Evolutionary conservation across 2,888 invertebrate species (phyloP).

Genomic region (Ctena decussata): DNA sequence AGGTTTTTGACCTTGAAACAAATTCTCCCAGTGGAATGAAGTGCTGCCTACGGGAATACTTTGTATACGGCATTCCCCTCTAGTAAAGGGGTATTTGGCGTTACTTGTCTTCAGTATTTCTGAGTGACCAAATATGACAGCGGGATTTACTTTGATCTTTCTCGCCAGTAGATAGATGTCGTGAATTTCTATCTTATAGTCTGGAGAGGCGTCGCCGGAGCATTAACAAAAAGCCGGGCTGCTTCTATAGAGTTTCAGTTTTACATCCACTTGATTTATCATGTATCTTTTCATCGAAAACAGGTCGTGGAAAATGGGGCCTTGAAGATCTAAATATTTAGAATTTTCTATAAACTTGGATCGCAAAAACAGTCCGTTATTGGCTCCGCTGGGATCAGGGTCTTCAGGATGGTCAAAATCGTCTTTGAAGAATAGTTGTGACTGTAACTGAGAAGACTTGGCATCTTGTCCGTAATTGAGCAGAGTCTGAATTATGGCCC

Average conservation of each 20-base stretch:
- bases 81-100: slow-evolving; percentile 5
- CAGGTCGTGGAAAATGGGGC: neutral
- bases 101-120: slow-evolving; percentile 20
- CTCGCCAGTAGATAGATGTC: neutral
- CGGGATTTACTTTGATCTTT: slow-evolving; percentile 48
- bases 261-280: slow-evolving; percentile 1
- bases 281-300: neutral
- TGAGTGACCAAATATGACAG: slow-evolving; percentile 48
- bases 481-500: neutral
- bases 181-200: slow-evolving; percentile 4
- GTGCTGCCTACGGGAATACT: neutral
- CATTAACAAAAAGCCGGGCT: neutral
- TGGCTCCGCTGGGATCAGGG: neutral
- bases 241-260: neutral
- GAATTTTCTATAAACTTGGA: neutral
- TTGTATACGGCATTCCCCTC: neutral
- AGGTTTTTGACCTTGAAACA: slow-evolving; percentile 17
- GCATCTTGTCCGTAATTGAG: slow-evolving; percentile 26
- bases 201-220: neutral
- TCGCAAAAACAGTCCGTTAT: neutral
- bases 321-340: neutral
- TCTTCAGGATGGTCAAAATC: slow-evolving; percentile 6
- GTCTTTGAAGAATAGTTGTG: slow-evolving; percentile 12
- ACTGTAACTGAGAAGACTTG: slow-evolving; percentile 13
- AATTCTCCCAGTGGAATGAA: neutral